Base-by-base conservation (phyloP, 2,113 vertebrate species). In the Mystacornis crossleyi region DNA sequence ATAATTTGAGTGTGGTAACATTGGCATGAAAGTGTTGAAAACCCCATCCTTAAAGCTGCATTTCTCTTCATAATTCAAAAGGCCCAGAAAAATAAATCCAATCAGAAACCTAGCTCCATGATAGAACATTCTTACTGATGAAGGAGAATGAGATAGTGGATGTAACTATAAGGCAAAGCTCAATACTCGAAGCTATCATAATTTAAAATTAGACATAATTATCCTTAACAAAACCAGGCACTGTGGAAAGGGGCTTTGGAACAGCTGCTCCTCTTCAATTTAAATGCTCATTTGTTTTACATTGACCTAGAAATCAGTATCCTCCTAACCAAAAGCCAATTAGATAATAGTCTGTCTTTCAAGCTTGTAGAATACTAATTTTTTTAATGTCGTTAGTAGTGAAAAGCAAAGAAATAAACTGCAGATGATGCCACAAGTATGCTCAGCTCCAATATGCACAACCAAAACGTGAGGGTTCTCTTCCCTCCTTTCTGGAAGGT, bases 201-300 rank as follows among this genome's bases (percentile, higher is more conserved):
- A 97, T 96, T 97, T 97, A 97, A 97, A 97, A 97, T 97, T 97
- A 97, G 96, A 95, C 77, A 96, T 97, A 98, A 98, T 98, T 97
- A 97, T 95, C 94, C 95, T 97, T 96, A 97, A 97, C 97, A 97
- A 97, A 98, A 96, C 95, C 96, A 97, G 80, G 97, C 96, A 96
- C 79, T 96, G 93, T 96, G 94, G 92, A 96, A 97, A 95, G 91
- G 89, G 83, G 90, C 85, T 96, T 94, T 94, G 86, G 88, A 97
- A 97, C 97, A 98, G 95, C 97, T 98, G 97, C 92, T 97, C 93
- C 92, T 97, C 92, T 94, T 96, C 96, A 97, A 95, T 95, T 97
- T 97, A 96, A 97, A 96, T 96, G 90, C 94, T 97, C 92, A 78
- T 96, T 97, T 97, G 96, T 97, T 97, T 98, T 95, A 97, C 81